Base-by-base conservation (phyloP, 1,140 invertebrate genomes). In the Diorhabda carinulata region DNA sequence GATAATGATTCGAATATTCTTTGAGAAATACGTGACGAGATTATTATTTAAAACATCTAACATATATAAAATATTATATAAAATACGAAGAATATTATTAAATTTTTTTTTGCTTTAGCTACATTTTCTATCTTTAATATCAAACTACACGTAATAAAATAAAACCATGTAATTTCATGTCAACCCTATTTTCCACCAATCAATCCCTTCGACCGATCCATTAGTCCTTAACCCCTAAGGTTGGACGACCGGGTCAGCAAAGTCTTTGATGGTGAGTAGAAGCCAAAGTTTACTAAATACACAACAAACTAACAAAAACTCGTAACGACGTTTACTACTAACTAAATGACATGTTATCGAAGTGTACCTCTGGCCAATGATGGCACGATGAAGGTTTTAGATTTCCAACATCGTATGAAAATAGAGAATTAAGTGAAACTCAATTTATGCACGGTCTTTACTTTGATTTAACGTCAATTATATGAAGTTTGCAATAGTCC, bases 281-380 rank as follows among this genome's bases (percentile, higher is more conserved):
- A 52, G 47, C 47, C 47, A 52, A 52, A 52, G 6, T 52, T 52
- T 52, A n/a, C 47, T 52, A 52, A 52, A 52, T n/a, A 52, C 47
- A 52, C 47, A 52, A 52, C 47, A 52, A 52, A 52, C 47, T 52
- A 52, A 52, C 47, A 52, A 52, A 52, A 52, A 52, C 47, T 52
- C 47, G 6, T 52, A 52, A 52, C 47, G 47, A 52, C 47, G 47
- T 52, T 52, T 52, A 52, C 47, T 6, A 52, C 47, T n/a, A 52
- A 52, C 47, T 52, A 52, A 52, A 52, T 52, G 47, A 52, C 47
- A 52, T 52, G 47, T 52, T 52, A 52, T 52, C 47, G 47, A 52
- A 52, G 47, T 52, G 47, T 52, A 52, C 47, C n/a, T 6, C 47
- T n/a, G n/a, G 47, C 47, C 47, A 52, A 52, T 52, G 47, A 52